phyloP scores from a whole-genome alignment of 2,797 vertebrate species.

The Sebastes cheni region DNA sequence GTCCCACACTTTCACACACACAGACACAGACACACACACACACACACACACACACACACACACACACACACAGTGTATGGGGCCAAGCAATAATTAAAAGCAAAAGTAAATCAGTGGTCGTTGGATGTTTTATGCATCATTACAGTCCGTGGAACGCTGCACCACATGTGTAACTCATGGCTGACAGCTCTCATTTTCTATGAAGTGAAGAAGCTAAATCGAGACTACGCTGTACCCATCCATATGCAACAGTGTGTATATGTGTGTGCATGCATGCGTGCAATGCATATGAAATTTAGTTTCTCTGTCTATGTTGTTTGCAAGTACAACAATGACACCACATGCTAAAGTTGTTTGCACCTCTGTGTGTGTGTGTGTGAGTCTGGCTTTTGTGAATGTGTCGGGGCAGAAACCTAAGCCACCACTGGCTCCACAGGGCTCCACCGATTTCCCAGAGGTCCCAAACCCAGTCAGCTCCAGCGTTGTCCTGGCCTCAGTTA shows the following conservation, averaged over 20 bases:
- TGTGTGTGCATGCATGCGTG: neutral
- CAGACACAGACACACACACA: neutral
- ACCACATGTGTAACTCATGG: slow-evolving; percentile 72
- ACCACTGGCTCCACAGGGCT: slow-evolving; percentile 60
- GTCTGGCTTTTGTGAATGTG: slow-evolving; percentile 35
- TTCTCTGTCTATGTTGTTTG: neutral
- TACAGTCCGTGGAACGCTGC: slow-evolving; percentile 63
- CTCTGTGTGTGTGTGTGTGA: neutral
- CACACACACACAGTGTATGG: neutral
- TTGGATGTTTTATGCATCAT: slow-evolving; percentile 75
- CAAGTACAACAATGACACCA: neutral
- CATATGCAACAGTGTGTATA: neutral
- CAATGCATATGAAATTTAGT: neutral
- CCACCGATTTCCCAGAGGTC: slow-evolving; percentile 70
- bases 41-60: neutral
- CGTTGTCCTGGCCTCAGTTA: slow-evolving; percentile 43
- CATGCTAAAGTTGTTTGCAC: neutral
- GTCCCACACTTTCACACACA: slow-evolving; percentile 36
- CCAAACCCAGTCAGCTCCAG: slow-evolving; percentile 42
- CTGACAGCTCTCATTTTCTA: slow-evolving; percentile 71
- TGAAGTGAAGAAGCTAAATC: slow-evolving; percentile 71
- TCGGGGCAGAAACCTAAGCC: slow-evolving; percentile 55
- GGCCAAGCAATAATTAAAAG: slow-evolving; percentile 74
- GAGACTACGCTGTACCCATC: slow-evolving; percentile 52
- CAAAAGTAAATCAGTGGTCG: slow-evolving; percentile 74